These are phyloP conservation scores for Arge pagana DNA, from an alignment of 2,888 invertebrate species.

Conservation along the genomic window DNA sequence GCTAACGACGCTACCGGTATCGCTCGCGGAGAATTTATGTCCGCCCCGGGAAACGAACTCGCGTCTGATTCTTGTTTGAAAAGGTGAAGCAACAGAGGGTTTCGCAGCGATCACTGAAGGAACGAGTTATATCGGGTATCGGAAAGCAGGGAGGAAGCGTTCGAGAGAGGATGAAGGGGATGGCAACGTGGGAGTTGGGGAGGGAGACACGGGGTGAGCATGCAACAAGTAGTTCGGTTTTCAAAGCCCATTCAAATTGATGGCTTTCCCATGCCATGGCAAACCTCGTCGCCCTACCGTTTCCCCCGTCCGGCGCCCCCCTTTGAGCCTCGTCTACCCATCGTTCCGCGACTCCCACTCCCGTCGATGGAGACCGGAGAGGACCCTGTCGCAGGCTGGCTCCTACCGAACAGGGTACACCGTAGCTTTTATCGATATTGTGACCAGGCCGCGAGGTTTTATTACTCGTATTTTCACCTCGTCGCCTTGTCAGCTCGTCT, in stretches of 20 bases:
- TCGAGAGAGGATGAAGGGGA: conserved; percentile 37
- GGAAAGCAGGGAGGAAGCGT: conserved; percentile 56
- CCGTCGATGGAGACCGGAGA: conserved; percentile 30
- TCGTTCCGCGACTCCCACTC: conserved; percentile 3
- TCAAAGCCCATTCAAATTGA: conserved; percentile 60
- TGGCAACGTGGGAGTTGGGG: conserved; percentile 36
- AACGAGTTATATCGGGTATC: conserved; percentile 58
- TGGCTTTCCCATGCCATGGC: conserved; percentile 59
- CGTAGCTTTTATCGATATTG: conserved; percentile 57
- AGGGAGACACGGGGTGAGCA: conserved; percentile 37
- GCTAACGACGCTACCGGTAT: no score
- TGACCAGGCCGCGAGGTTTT: conserved; percentile 43
- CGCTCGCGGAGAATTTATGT: conserved; percentile 4
- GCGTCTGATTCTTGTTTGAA: conserved; percentile 10
- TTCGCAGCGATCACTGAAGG: conserved; percentile 53
- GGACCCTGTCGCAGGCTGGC: conserved; percentile 47
- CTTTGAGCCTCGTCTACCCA: conserved; percentile 24
- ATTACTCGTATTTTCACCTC: conserved; percentile 57
- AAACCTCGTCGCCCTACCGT: conserved; percentile 36
- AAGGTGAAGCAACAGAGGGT: conserved; percentile 25
- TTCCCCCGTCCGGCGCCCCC: conserved; percentile 22
- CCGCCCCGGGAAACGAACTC: no score
- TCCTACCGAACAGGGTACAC: conserved; percentile 43
- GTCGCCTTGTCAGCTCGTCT: conserved; percentile 56
- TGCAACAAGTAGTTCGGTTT: conserved; percentile 60